These are phyloP conservation scores for Xanthia togata DNA, from an alignment of 2,888 invertebrate species.

Conservation along the genomic window DNA sequence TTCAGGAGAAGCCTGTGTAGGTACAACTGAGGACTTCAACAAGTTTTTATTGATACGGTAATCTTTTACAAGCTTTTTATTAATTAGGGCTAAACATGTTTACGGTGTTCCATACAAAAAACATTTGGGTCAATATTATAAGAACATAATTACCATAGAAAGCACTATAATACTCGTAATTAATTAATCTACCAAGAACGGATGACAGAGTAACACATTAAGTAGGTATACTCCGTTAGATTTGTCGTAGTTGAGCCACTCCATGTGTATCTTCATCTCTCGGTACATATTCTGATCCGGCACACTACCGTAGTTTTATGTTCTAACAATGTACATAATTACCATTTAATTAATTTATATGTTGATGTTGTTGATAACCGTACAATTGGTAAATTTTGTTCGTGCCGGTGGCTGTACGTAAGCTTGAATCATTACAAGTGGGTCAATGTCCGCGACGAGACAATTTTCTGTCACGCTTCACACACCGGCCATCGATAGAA, in stretches of 20 bases:
- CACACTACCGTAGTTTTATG: slow-evolving; percentile 6
- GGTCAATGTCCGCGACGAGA: slow-evolving; percentile 79
- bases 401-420: slow-evolving; percentile 73
- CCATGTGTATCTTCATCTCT: slow-evolving; percentile 3
- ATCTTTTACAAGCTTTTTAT: neutral
- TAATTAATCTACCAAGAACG: slow-evolving; percentile 24
- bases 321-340: slow-evolving; percentile 24
- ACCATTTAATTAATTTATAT: slow-evolving; percentile 20
- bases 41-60: neutral
- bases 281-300: slow-evolving; percentile 9
- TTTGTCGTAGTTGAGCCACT: neutral
- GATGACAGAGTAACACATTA: slow-evolving; percentile 6
- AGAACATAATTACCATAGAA: slow-evolving; percentile 30
- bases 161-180: slow-evolving; percentile 9
- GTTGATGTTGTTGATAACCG: slow-evolving; percentile 18
- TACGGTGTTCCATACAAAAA: neutral
- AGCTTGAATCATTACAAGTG: slow-evolving; percentile 73
- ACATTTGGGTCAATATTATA: slow-evolving; percentile 1
- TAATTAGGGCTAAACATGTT: slow-evolving; percentile 2
- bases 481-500: slow-evolving; percentile 47
- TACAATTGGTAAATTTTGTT: slow-evolving; percentile 63
- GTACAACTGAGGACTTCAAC: neutral
- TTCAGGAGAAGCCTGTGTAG: neutral
- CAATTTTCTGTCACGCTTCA: slow-evolving; percentile 73
- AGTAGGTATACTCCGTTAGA: slow-evolving; percentile 28